A percentile compares a stretch with the other conserved stretches of the same genome.
These are phyloP conservation scores for Cephalopterus ornatus DNA, from an alignment of 2,113 vertebrate species.

Conservation along the genomic window DNA sequence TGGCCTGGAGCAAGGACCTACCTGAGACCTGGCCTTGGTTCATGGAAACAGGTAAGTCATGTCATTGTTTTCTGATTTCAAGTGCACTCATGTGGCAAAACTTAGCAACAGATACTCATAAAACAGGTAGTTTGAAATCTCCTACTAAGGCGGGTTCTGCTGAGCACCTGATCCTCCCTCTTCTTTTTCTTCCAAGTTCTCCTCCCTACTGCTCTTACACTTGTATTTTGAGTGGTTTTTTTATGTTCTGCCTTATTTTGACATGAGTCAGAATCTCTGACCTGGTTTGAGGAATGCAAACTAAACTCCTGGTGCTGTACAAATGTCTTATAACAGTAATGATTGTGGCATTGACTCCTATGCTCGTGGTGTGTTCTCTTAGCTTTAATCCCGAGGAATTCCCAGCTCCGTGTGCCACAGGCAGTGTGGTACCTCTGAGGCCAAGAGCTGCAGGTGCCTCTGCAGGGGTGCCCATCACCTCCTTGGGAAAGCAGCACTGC, in stretches of 20 bases:
- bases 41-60: neutral
- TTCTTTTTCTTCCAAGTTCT: neutral
- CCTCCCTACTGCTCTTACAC: neutral
- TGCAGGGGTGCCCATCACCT: rapidly evolving
- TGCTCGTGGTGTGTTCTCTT: rapidly evolving
- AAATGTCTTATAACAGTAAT: neutral
- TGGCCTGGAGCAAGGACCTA: neutral
- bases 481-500: neutral
- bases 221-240: neutral
- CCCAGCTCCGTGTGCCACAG: neutral
- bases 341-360: neutral
- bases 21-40: neutral
- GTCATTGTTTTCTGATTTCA: neutral
- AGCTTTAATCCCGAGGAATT: rapidly evolving
- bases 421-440: neutral
- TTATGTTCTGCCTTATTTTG: neutral
- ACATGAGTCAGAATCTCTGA: neutral
- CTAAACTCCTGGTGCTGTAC: neutral
- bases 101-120: neutral
- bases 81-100: neutral
- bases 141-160: neutral
- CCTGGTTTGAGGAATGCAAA: neutral
- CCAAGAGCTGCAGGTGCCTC: neutral
- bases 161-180: neutral
- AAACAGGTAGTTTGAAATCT: neutral